phyloP scores from a whole-genome alignment of 2,888 invertebrate genomes.

The Chaetogeoica ovagalla region DNA sequence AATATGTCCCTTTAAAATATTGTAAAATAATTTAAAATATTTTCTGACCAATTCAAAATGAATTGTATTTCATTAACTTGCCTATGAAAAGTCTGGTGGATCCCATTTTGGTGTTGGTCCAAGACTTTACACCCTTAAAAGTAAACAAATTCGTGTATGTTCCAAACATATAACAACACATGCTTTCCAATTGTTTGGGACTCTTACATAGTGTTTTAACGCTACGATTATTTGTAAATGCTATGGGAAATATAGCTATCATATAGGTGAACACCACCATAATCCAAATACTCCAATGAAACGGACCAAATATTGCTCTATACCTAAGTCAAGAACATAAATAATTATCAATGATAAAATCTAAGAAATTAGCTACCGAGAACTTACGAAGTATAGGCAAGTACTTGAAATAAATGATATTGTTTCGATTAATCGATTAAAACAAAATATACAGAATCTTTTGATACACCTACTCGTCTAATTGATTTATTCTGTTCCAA shows the following conservation, averaged over 20 bases:
- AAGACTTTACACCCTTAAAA: constrained; percentile 67
- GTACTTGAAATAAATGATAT: too few species aligned
- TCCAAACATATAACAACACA: constrained; percentile 87
- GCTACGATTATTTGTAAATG: constrained; percentile 73
- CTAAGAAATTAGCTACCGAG: too few species aligned
- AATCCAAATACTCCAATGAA: constrained; percentile 80
- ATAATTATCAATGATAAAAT: too few species aligned
- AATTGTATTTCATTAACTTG: constrained; percentile 57
- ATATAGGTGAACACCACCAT: constrained; percentile 72
- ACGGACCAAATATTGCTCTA: constrained; percentile 80
- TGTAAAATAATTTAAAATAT: not conserved
- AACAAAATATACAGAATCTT: too few species aligned
- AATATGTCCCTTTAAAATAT: constrained; percentile 68
- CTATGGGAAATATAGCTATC: constrained; percentile 73
- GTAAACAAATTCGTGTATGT: constrained; percentile 82
- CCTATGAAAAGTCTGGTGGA: constrained; percentile 75
- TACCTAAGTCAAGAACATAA: constrained; percentile 63
- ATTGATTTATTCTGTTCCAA: too few species aligned
- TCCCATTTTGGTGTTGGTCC: constrained; percentile 70
- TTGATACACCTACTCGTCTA: too few species aligned
- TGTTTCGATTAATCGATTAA: too few species aligned
- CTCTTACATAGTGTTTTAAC: constrained; percentile 69
- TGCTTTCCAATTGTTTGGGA: constrained; percentile 75
- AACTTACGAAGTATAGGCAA: too few species aligned
- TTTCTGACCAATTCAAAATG: not conserved